A percentile compares a stretch with the other conserved stretches of the same genome.
phyloP scores from a whole-genome alignment of 2,888 invertebrate genomes.

The Carterocephalus palaemon region DNA sequence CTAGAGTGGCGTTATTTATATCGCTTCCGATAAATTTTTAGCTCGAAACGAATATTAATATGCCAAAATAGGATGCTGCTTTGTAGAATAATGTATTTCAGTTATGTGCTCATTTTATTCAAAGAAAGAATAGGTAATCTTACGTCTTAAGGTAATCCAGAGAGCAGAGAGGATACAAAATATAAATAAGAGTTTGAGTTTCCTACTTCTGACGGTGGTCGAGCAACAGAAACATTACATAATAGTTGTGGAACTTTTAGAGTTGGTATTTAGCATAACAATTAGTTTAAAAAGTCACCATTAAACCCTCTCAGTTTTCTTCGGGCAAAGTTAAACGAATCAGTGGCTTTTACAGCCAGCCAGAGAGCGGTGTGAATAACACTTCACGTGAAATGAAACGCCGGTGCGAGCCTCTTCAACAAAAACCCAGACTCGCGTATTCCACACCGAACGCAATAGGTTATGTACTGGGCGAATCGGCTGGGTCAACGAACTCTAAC shows the following conservation, averaged over 20 bases:
- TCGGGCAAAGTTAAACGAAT: conserved; percentile 19
- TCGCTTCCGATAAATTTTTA: too few species aligned
- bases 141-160: too few species aligned
- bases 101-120: too few species aligned
- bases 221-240: too few species aligned
- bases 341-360: conserved; percentile 31
- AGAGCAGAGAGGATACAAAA: too few species aligned
- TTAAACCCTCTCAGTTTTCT: conserved; percentile 11
- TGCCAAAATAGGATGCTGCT: too few species aligned
- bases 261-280: neutral
- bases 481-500: conserved; percentile 42
- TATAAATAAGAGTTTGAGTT: too few species aligned
- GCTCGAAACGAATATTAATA: too few species aligned
- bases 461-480: conserved; percentile 25
- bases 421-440: conserved; percentile 27
- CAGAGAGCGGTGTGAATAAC: conserved; percentile 28
- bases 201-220: too few species aligned
- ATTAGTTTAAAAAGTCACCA: conserved; percentile 9
- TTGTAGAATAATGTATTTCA: too few species aligned
- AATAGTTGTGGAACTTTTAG: too few species aligned
- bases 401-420: conserved; percentile 28
- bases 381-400: conserved; percentile 30
- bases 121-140: too few species aligned
- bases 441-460: conserved; percentile 20
- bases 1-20: neutral